Evolutionary conservation across 2,797 vertebrate genomes (phyloP).

Genomic region (Sebastes paucispinis): DNA sequence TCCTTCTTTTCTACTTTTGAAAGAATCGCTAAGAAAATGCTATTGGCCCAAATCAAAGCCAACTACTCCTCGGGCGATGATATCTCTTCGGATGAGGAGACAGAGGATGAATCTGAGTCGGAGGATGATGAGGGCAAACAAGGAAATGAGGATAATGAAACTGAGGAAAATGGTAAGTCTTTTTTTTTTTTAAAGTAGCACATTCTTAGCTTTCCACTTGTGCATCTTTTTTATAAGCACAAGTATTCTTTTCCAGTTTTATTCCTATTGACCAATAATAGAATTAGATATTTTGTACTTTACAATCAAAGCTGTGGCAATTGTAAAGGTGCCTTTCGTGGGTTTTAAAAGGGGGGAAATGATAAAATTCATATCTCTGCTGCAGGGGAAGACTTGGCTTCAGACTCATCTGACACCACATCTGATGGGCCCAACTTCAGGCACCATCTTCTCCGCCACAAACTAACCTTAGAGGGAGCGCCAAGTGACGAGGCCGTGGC

Average conservation of each 20-base stretch:
- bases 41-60: conserved; percentile 97
- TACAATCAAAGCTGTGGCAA: neutral
- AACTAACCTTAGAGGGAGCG: conserved; percentile 84
- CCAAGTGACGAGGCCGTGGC: conserved; percentile 74
- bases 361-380: conserved; percentile 8
- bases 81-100: conserved; percentile 87
- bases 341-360: neutral
- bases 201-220: neutral
- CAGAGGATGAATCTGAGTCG: conserved; percentile 66
- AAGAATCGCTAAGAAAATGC: conserved; percentile 99
- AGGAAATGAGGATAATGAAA: conserved; percentile 53
- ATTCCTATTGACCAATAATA: neutral
- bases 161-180: conserved; percentile 75
- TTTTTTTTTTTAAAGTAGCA: neutral
- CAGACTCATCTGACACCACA: conserved; percentile 77
- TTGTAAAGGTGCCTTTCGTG: neutral
- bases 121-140: conserved; percentile 48
- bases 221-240: conserved; percentile 31
- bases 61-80: conserved; percentile 90
- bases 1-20: conserved; percentile 80
- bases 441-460: conserved; percentile 90
- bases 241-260: neutral
- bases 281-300: neutral
- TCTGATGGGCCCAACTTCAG: conserved; percentile 80
- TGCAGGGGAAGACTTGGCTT: conserved; percentile 69